These are phyloP conservation scores for Drosophila subquinaria DNA, from an alignment of 2,888 invertebrate species.

Conservation along the genomic window DNA sequence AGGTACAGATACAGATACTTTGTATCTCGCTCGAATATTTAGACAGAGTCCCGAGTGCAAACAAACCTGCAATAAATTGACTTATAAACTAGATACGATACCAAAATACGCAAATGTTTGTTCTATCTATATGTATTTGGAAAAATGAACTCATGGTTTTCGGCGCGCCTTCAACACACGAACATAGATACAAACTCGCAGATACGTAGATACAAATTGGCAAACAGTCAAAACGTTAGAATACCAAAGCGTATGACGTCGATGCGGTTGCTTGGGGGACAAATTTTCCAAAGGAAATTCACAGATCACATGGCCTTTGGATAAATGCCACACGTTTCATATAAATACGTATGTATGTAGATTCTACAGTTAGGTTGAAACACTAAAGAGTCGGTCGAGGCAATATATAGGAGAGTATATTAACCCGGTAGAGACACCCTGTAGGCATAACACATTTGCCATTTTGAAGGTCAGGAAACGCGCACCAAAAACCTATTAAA, in stretches of 20 bases:
- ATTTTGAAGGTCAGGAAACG: slow-evolving; percentile 71
- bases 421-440: slow-evolving; percentile 20
- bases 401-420: slow-evolving; percentile 7
- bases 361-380: slow-evolving; percentile 11
- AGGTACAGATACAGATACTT: slow-evolving; percentile 8
- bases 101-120: slow-evolving; percentile 1
- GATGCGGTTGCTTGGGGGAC: slow-evolving; percentile 9
- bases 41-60: slow-evolving; percentile 23
- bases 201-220: slow-evolving; percentile 31
- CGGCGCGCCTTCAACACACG: slow-evolving; percentile 56
- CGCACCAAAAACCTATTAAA: background rate
- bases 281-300: slow-evolving; percentile 36
- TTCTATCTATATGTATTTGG: slow-evolving; percentile 30
- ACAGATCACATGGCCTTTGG: slow-evolving; percentile 52
- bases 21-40: background rate
- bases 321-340: slow-evolving; percentile 56
- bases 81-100: slow-evolving; percentile 15
- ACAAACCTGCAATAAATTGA: slow-evolving; percentile 24
- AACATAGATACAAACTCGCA: slow-evolving; percentile 3
- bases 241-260: slow-evolving; percentile 49
- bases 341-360: background rate
- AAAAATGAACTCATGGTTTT: slow-evolving; percentile 50
- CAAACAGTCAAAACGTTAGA: slow-evolving; percentile 44
- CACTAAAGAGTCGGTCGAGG: slow-evolving; percentile 25
- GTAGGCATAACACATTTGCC: slow-evolving; percentile 6